Percentiles rank a stretch among this genome's conserved stretches.
These are phyloP conservation scores for Heliconius hewitsoni DNA, from an alignment of 1,140 invertebrate species.

Conservation along the genomic window DNA sequence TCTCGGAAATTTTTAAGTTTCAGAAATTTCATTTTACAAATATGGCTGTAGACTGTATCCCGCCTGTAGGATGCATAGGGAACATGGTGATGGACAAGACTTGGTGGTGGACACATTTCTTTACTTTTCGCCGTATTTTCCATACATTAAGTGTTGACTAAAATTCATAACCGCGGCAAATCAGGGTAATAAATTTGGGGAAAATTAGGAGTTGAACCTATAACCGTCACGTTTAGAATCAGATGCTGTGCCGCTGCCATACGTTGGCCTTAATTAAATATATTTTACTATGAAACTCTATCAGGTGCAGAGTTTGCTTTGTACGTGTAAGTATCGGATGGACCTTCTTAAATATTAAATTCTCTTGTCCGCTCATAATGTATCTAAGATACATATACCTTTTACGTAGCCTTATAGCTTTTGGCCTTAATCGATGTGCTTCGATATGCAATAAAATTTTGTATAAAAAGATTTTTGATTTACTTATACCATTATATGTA, in stretches of 20 bases:
- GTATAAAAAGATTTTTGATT: not conserved
- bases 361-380: not conserved
- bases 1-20: too few species aligned
- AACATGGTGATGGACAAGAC: too few species aligned
- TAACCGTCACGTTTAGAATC: not conserved
- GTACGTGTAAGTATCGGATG: not conserved
- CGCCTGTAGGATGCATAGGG: too few species aligned
- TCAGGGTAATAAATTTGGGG: too few species aligned
- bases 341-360: conserved; percentile 9
- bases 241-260: too few species aligned
- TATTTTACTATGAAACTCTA: not conserved
- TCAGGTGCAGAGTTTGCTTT: not conserved
- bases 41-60: too few species aligned
- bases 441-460: not conserved
- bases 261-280: not conserved
- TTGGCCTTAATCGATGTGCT: conserved; percentile 1
- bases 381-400: not conserved
- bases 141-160: too few species aligned
- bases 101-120: too few species aligned
- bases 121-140: too few species aligned
- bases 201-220: too few species aligned
- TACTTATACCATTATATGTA: not conserved
- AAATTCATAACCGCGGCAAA: too few species aligned
- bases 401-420: not conserved
- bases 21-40: too few species aligned